Percentiles rank a stretch among this genome's conserved stretches.
Conservation (phyloP, 2,113 vertebrate genomes). For the Genyomyrus donnyi region DNA sequence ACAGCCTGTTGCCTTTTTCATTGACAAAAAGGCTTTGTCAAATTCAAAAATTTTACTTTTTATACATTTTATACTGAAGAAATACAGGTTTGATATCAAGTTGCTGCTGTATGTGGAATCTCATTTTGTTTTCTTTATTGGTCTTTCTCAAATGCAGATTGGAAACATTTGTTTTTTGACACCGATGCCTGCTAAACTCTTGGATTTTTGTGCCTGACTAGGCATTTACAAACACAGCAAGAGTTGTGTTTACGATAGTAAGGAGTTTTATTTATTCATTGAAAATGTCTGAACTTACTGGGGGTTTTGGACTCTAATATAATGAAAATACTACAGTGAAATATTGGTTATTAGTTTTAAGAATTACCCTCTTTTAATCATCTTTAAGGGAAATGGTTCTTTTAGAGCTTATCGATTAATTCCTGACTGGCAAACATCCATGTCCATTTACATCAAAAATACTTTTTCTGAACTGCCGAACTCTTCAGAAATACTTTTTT, state of each 20-base stretch:
- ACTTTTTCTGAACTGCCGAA: neutral
- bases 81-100: neutral
- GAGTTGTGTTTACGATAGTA: neutral
- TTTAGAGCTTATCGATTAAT: neutral
- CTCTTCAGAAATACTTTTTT: neutral
- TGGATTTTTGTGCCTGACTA: neutral
- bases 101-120: neutral
- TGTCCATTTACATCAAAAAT: neutral
- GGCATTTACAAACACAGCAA: neutral
- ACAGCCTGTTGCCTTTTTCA: neutral
- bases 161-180: neutral
- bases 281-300: neutral
- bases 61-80: neutral
- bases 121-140: neutral
- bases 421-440: neutral
- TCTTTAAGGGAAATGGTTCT: neutral
- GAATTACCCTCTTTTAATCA: neutral
- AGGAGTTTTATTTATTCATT: neutral
- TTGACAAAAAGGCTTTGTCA: neutral
- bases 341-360: neutral
- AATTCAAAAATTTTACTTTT: neutral
- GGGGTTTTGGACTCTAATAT: neutral
- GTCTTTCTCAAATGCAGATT: neutral
- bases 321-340: neutral
- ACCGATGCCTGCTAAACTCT: neutral